Conservation (phyloP, 2,888 invertebrate species). For the Neocrepidodera transversa region DNA sequence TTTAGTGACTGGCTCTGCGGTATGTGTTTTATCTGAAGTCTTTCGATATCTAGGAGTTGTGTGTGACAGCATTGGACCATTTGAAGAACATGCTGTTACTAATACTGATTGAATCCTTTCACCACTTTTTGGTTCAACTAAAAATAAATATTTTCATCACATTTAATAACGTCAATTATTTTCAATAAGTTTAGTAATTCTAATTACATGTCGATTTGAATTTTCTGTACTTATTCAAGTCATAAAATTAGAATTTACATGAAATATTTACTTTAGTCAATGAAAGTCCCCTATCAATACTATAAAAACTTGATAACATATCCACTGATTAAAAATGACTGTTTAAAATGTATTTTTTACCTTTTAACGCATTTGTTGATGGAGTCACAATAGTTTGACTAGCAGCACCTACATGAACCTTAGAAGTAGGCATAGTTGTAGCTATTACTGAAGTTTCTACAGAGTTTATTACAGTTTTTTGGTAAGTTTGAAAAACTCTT, state of each 20-base stretch:
- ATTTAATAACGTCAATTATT: too few relatives aligned
- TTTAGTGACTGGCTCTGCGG: conserved; percentile 49
- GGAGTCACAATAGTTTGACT: conserved; percentile 50
- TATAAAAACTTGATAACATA: too few relatives aligned
- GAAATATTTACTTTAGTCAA: too few relatives aligned
- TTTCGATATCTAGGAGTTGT: conserved; percentile 56
- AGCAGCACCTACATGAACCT: conserved; percentile 41
- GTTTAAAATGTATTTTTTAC: too few relatives aligned
- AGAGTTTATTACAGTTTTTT: conserved; percentile 49
- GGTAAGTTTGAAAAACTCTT: conserved; percentile 48
- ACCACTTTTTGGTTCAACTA: conserved; percentile 46
- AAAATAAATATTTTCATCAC: conserved; percentile 20
- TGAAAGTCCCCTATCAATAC: too few relatives aligned
- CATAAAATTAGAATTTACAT: too few relatives aligned
- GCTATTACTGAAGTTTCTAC: conserved; percentile 59
- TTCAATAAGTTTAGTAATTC: too few relatives aligned
- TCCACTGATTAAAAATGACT: too few relatives aligned
- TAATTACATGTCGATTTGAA: too few relatives aligned
- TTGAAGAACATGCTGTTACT: conserved; percentile 58
- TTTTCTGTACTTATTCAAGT: too few relatives aligned
- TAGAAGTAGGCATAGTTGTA: conserved; percentile 43
- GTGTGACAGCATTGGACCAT: conserved; percentile 59
- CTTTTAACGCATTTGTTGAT: conserved; percentile 50
- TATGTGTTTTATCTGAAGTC: conserved; percentile 51
- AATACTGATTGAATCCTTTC: conserved; percentile 58